Evolutionary conservation across 2,888 invertebrate species (phyloP).

Genomic region (Ashinkailepas kermadecensis): DNA sequence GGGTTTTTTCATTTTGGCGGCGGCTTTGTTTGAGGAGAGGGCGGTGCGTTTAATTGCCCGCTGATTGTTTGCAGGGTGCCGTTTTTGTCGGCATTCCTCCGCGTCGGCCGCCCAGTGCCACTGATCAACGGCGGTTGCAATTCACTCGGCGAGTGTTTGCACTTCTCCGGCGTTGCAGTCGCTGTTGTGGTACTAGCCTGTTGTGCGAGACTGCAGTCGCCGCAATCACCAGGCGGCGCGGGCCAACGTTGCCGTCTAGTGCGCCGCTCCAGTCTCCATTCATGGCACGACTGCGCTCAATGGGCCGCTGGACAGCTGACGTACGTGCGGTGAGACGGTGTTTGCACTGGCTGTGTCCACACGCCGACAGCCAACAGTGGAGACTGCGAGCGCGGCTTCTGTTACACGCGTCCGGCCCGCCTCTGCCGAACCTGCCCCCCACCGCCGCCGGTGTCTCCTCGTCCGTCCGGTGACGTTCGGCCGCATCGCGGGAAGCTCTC

Average conservation of each 20-base stretch:
- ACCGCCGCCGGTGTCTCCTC: neutral
- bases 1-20: neutral
- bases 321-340: neutral
- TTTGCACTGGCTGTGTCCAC: neutral
- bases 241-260: neutral
- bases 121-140: neutral
- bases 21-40: neutral
- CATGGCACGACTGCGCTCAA: neutral
- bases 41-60: neutral
- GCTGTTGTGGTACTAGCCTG: neutral
- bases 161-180: neutral
- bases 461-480: no score
- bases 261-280: neutral
- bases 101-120: neutral
- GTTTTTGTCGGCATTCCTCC: neutral
- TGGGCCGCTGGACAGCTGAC: neutral
- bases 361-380: neutral
- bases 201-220: neutral
- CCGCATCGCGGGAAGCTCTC: no score
- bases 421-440: neutral
- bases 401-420: neutral
- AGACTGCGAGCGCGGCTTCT: neutral
- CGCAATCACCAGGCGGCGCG: conserved; percentile 4
- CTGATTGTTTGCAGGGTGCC: neutral
- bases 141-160: neutral